Percentiles rank a stretch among this genome's conserved stretches.
These are phyloP conservation scores for Phoxinus phoxinus DNA, from an alignment of 2,113 vertebrate species.

Conservation along the genomic window DNA sequence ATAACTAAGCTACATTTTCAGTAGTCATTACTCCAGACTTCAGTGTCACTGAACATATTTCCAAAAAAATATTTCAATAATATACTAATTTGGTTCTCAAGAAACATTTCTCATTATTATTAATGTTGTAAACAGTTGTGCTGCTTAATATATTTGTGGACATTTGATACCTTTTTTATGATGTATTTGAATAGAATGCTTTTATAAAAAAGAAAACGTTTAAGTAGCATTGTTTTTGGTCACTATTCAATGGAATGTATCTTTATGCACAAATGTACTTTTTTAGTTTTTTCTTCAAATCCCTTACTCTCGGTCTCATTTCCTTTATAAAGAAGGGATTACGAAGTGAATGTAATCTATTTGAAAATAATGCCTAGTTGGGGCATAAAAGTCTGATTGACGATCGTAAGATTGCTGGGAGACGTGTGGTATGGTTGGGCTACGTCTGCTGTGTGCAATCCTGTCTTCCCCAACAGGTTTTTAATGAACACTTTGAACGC, in stretches of 20 bases:
- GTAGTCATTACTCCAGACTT: background rate
- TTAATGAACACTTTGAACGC: slow-evolving; percentile 59
- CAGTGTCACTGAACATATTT: background rate
- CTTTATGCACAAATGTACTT: too few species aligned
- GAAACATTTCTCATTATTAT: background rate
- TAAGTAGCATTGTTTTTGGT: background rate
- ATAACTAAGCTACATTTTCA: background rate
- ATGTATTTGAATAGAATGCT: background rate
- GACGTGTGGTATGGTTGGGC: slow-evolving; percentile 56
- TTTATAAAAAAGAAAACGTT: background rate
- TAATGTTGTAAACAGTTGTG: background rate
- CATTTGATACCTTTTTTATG: too few species aligned
- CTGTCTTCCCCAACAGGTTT: slow-evolving; percentile 42
- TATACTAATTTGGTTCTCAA: background rate
- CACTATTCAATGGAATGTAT: background rate
- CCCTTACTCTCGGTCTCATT: slow-evolving; percentile 58
- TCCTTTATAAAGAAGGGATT: slow-evolving; percentile 59
- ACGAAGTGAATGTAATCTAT: slow-evolving; percentile 68
- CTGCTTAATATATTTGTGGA: background rate
- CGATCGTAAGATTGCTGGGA: slow-evolving; percentile 41
- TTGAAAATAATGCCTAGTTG: slow-evolving; percentile 62
- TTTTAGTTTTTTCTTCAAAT: background rate
- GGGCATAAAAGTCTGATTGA: slow-evolving; percentile 50
- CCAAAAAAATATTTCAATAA: background rate
- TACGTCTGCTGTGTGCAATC: slow-evolving; percentile 35